phyloP scores from a whole-genome alignment of 1,140 invertebrate genomes.

The Anthonomus grandis region DNA sequence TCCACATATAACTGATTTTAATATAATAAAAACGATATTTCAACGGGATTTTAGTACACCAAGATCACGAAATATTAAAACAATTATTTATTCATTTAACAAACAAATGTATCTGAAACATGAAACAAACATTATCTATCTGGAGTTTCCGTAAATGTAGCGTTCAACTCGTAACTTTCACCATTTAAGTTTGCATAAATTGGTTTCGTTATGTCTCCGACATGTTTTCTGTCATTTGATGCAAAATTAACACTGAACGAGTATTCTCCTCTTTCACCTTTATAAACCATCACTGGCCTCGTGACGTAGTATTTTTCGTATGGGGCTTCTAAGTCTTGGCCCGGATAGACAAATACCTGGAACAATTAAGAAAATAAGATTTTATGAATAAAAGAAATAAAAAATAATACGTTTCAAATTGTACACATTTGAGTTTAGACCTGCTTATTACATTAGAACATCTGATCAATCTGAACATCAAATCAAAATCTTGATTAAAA shows the following conservation, averaged over 20 bases:
- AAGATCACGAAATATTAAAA: too few species aligned
- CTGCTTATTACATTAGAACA: too few species aligned
- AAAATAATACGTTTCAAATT: too few species aligned
- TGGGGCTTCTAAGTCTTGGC: conserved; percentile 22
- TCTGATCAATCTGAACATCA: too few species aligned
- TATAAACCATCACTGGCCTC: conserved; percentile 33
- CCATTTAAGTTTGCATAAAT: conserved; percentile 28
- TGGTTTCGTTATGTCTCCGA: conserved; percentile 23
- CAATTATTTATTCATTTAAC: too few species aligned
- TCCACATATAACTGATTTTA: too few species aligned
- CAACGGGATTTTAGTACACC: too few species aligned
- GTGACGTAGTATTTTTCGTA: conserved; percentile 33
- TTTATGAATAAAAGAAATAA: neutral
- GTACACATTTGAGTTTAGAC: too few species aligned
- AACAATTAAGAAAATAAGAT: conserved; percentile 1
- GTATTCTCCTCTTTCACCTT: conserved; percentile 37
- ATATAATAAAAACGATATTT: too few species aligned
- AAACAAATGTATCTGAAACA: too few species aligned
- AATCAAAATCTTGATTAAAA: too few species aligned
- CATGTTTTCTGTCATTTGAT: conserved; percentile 29
- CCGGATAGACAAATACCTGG: conserved; percentile 35
- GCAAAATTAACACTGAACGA: conserved; percentile 36
- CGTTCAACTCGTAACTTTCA: conserved; percentile 18
- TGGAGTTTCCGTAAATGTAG: conserved; percentile 18
- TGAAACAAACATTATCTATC: conserved; percentile 25